Evolutionary conservation across 64 coral and sea anemone genomes (phyloP), one percentile per base, ranked within the genome.

Genomic region (Montipora capricornis): DNA sequence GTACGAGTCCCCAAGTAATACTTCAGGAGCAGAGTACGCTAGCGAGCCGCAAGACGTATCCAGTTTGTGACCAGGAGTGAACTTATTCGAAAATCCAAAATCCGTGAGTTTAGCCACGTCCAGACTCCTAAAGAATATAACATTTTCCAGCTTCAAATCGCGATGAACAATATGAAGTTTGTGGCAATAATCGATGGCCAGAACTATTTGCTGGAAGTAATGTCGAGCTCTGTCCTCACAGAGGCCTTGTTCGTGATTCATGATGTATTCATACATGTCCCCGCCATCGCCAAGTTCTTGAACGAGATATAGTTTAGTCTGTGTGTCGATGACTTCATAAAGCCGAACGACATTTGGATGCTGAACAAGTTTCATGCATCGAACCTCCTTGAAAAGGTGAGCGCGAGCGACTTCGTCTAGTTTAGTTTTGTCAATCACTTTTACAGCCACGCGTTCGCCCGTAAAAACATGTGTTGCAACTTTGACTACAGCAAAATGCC

Each of bases 211-310:
- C 80, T 93, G 91, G 78, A 99, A 99, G 44, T 96, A 99, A 68
- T 94, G 94, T 60, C 95, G 89, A 8, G 98, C 98, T 91, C 90
- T 96, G 55, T 99, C 95, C 76, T 99, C 98, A 29, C 78, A 85
- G 45, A 99, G 90, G 2, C 98, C 98, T 67, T 93, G 89, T 77
- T 99, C 98, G 51, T 99, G 98, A 53, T 95, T 96, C 98, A 99
- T 99, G 89, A 99, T 99, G 69, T 99, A 99, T 81, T 99, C 98
- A 79, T 99, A 99, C 98, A 99, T 99, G 66, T 99, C 98, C 20
- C 98, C 98, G 0, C 98, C 98, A 84, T 99, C 98, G 52, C 98
- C 98, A 6, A 99, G 80, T 89, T 99, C 98, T 83, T 94, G 98
- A 9, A 99, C 93, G 80, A 99, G 95, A 75, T 99, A 99, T 16